These are phyloP conservation scores for Pteronotus mesoamericanus DNA, from an alignment of 2,797 vertebrate species.

Conservation along the genomic window DNA sequence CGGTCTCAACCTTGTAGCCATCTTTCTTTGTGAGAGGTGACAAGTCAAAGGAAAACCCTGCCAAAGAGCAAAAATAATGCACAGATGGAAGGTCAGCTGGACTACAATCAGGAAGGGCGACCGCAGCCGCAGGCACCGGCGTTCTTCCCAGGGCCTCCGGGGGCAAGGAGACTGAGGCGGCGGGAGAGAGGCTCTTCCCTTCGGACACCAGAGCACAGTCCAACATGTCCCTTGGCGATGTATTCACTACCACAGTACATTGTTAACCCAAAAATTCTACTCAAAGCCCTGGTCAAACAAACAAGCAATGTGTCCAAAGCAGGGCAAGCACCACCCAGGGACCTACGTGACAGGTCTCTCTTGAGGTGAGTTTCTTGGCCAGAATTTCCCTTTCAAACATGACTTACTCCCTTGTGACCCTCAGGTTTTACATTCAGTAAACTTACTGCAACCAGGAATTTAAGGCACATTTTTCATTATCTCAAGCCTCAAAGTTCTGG, in stretches of 20 bases:
- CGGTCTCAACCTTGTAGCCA: constrained; percentile 82
- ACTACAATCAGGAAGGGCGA: background rate
- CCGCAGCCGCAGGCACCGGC: accelerated
- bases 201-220: background rate
- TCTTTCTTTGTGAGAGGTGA: constrained; percentile 86
- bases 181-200: background rate
- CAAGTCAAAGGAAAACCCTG: constrained; percentile 93
- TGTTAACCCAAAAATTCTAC: accelerated
- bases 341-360: background rate
- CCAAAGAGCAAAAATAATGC: background rate
- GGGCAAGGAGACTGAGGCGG: accelerated
- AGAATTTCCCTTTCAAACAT: background rate
- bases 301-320: accelerated
- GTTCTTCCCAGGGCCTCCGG: accelerated
- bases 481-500: background rate
- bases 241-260: accelerated
- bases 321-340: accelerated
- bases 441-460: background rate
- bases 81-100: background rate
- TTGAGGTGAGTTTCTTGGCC: background rate
- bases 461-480: background rate
- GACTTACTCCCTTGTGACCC: too few species aligned
- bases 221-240: accelerated
- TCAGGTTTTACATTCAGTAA: background rate
- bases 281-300: background rate